Evolutionary conservation across 2,888 invertebrate genomes (phyloP).

Genomic region (Ochlodes sylvanus): DNA sequence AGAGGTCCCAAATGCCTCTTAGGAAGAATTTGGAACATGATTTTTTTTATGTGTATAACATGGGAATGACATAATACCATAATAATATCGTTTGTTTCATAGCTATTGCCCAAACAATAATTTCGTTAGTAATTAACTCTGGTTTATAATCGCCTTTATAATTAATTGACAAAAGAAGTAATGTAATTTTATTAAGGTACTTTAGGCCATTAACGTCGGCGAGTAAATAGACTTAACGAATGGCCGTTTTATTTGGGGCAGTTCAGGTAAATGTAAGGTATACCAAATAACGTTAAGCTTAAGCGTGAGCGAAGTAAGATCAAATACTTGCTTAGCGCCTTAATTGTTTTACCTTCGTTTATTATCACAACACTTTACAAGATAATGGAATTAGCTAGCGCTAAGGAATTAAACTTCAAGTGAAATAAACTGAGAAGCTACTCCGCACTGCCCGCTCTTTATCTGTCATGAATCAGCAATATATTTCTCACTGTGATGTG

Average conservation of each 20-base stretch:
- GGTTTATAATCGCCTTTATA: slow-evolving; percentile 49
- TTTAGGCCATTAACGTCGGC: slow-evolving; percentile 55
- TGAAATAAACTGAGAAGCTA: not conserved
- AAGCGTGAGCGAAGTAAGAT: slow-evolving; percentile 6
- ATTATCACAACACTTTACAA: slow-evolving; percentile 22
- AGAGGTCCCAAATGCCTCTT: too few relatives aligned
- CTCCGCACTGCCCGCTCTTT: not conserved
- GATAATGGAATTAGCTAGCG: slow-evolving; percentile 20
- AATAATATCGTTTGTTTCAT: not conserved
- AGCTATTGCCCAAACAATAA: not conserved
- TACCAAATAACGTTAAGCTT: slow-evolving; percentile 16
- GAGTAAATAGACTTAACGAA: slow-evolving; percentile 56
- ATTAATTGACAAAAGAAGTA: slow-evolving; percentile 55
- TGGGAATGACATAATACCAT: too few relatives aligned
- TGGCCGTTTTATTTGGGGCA: slow-evolving; percentile 51
- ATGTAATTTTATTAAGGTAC: slow-evolving; percentile 62
- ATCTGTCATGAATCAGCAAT: not conserved
- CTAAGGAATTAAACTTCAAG: slow-evolving; percentile 5
- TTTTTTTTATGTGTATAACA: too few relatives aligned
- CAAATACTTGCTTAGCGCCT: slow-evolving; percentile 22
- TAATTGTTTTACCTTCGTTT: slow-evolving; percentile 32
- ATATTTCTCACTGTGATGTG: not conserved
- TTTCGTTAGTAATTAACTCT: slow-evolving; percentile 4
- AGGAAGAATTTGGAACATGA: too few relatives aligned
- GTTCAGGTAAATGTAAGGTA: slow-evolving; percentile 35